Evolutionary conservation across 2,113 vertebrate species (phyloP), one percentile per base, ranked within the genome.

Genomic region (Sigmodon hispidus): DNA sequence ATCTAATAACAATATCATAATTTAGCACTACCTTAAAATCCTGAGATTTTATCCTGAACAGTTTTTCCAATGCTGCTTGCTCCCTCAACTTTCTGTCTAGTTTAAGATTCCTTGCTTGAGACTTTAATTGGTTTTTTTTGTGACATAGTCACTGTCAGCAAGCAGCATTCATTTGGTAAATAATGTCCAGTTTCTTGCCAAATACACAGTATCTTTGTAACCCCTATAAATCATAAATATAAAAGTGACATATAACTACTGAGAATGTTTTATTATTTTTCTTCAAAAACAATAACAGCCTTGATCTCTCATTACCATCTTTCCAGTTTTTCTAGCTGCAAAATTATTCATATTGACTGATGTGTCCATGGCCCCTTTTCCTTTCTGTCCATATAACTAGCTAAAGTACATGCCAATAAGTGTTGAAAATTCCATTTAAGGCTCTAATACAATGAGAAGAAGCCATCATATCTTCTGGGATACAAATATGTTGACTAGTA

Each of bases 151-250:
- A 0, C n/a, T 91, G 57, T 21, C 16, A 79, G 13, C 83, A 50
- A 97, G 3, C 12, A 75, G 10, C 40, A 86, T 73, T 92, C 34
- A 45, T 72, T 87, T 91, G 21, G 29, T 81, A 93, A 85, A 88
- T 29, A n/a, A 55, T 34, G 48, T n/a, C 79, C 45, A 34, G 12
- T 61, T 67, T 21, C 19, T 80, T 7, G 8, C 57, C 73, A 92
- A 85, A 81, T 80, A 86, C 4, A 89, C 16, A 36, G 19, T 65
- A 43, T 1, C 7, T 17, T 89, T 31, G 0, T 29, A 63, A 31
- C 1, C 13, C 10, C 73, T 89, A 72, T 57, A 72, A 86, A 89
- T 86, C 34, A 36, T 43, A 77, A 50, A 31, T 2, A 7, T 29
- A n/a, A 80, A 45, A 31, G 34, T 12, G 24, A 4, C 48, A 26